Percentiles rank a stretch among this genome's conserved stretches.
Evolutionary conservation across 2,797 vertebrate species (phyloP).

Genomic region (Numenius phaeopus): DNA sequence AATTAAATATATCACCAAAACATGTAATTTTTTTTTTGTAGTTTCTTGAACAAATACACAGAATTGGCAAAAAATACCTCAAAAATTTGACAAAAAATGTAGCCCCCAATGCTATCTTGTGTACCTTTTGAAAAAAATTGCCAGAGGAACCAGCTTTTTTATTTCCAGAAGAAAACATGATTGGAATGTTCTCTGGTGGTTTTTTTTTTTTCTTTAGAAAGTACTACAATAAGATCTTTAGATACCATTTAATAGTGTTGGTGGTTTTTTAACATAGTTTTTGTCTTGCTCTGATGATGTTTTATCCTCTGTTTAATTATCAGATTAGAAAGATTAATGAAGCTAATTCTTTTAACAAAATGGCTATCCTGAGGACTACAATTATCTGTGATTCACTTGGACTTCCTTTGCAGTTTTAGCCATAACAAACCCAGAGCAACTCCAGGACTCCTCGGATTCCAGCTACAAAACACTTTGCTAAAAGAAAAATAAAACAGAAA

Average conservation of each 20-base stretch:
- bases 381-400: slow-evolving; percentile 56
- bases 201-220: neutral
- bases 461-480: neutral
- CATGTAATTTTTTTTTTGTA: neutral
- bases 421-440: slow-evolving; percentile 33
- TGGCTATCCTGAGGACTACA: slow-evolving; percentile 43
- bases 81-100: neutral
- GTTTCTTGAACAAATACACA: neutral
- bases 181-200: neutral
- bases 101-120: neutral
- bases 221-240: neutral
- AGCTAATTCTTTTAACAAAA: slow-evolving; percentile 56
- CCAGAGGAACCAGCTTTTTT: neutral
- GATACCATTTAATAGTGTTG: neutral
- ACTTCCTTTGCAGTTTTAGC: slow-evolving; percentile 56
- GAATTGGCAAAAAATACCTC: neutral
- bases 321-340: slow-evolving; percentile 59
- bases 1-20: neutral
- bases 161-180: neutral
- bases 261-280: neutral
- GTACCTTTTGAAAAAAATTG: neutral
- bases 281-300: slow-evolving; percentile 2
- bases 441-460: neutral
- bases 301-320: slow-evolving; percentile 51
- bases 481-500: neutral